A percentile compares a stretch with the other conserved stretches of the same genome.
Conservation (phyloP, 2,888 invertebrate genomes). For the Orchestes rusci region DNA sequence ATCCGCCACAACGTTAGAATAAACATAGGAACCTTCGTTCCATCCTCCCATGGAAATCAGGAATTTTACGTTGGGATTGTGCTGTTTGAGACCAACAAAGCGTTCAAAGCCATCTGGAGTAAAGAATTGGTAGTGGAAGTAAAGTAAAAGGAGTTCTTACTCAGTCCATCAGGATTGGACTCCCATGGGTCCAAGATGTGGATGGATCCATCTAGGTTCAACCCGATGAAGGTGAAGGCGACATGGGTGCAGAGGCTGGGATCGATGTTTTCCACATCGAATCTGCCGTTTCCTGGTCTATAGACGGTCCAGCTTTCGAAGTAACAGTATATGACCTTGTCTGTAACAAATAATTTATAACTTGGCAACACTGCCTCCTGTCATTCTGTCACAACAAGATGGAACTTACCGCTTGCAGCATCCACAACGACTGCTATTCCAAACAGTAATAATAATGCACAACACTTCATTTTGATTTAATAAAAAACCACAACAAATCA, state of each 20-base stretch:
- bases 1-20: constrained; percentile 44
- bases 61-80: constrained; percentile 49
- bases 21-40: constrained; percentile 48
- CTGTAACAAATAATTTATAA: constrained; percentile 9
- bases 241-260: constrained; percentile 34
- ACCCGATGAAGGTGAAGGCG: constrained; percentile 32
- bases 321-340: constrained; percentile 30
- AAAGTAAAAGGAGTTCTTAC: constrained; percentile 18
- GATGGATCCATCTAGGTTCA: constrained; percentile 27
- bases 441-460: too few species aligned
- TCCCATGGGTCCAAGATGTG: constrained; percentile 32
- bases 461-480: too few species aligned
- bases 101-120: constrained; percentile 24
- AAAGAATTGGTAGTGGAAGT: neutral
- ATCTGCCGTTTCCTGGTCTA: constrained; percentile 31
- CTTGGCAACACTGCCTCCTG: too few species aligned
- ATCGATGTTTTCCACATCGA: constrained; percentile 31
- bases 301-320: constrained; percentile 35
- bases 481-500: too few species aligned
- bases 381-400: too few species aligned
- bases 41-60: constrained; percentile 60
- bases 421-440: too few species aligned
- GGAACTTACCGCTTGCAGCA: too few species aligned
- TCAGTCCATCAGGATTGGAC: constrained; percentile 27
- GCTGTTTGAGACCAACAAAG: constrained; percentile 42